phyloP scores from a whole-genome alignment of 1,140 invertebrate species.

The Panulirus ornatus region DNA sequence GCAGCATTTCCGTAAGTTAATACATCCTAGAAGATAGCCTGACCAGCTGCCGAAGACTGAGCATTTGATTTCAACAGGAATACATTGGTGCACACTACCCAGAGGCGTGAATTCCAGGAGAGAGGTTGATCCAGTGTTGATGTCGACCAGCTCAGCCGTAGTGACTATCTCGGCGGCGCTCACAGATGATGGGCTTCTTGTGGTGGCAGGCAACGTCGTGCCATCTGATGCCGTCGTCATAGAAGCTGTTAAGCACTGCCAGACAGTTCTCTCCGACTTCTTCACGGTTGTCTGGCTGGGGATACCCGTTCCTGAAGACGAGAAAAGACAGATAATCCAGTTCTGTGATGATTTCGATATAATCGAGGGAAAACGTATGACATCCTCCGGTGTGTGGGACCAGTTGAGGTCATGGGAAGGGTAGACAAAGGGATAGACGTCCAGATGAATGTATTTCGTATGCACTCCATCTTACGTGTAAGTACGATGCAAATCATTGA shows the following conservation, averaged over 20 bases:
- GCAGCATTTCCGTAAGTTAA: too few relatives aligned
- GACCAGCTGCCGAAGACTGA: too few relatives aligned
- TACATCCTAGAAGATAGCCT: too few relatives aligned
- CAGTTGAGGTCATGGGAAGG: neutral
- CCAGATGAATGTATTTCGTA: too few relatives aligned
- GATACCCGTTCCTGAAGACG: slow-evolving; percentile 76
- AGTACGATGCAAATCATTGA: too few relatives aligned
- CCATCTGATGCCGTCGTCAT: slow-evolving; percentile 91
- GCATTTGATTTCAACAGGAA: too few relatives aligned
- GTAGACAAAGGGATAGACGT: neutral
- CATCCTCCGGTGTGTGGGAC: neutral
- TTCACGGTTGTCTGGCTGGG: slow-evolving; percentile 90
- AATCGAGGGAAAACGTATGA: too few relatives aligned
- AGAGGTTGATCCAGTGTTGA: too few relatives aligned
- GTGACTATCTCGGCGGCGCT: slow-evolving; percentile 76
- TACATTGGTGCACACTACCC: too few relatives aligned
- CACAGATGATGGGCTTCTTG: slow-evolving; percentile 90
- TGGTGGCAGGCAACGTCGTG: slow-evolving; percentile 91
- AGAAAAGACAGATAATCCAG: slow-evolving; percentile 79
- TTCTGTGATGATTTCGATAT: slow-evolving; percentile 79
- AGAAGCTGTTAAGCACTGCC: slow-evolving; percentile 89
- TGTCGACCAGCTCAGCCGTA: too few relatives aligned
- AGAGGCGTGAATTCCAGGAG: too few relatives aligned
- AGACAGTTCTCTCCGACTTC: slow-evolving; percentile 87
- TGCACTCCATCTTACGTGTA: too few relatives aligned